phyloP scores from a whole-genome alignment of 2,888 invertebrate species.

The Rhingia campestris region DNA sequence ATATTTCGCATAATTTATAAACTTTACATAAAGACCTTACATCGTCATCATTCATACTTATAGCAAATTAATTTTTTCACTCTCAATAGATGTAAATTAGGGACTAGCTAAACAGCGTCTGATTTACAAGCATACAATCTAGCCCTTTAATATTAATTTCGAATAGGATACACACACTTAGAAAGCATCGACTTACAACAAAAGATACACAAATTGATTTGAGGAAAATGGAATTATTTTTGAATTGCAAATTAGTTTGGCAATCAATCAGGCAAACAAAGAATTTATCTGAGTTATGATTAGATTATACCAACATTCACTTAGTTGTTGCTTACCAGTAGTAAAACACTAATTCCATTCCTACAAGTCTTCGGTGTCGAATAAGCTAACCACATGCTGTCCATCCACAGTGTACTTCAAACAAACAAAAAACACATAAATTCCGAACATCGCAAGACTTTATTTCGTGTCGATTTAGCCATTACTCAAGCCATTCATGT shows the following conservation, averaged over 20 bases:
- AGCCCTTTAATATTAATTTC: too few species aligned
- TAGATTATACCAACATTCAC: conserved; percentile 27
- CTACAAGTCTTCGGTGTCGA: neutral
- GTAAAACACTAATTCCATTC: neutral
- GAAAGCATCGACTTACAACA: neutral
- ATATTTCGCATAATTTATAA: too few species aligned
- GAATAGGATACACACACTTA: too few species aligned
- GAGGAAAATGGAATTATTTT: conserved; percentile 13
- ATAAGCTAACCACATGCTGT: conserved; percentile 3
- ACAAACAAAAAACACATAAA: neutral
- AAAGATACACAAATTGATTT: conserved; percentile 21
- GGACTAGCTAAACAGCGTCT: too few species aligned
- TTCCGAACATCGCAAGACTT: conserved; percentile 26
- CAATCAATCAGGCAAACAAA: conserved; percentile 17
- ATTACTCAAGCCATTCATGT: conserved; percentile 46
- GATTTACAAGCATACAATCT: too few species aligned
- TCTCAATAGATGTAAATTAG: too few species aligned
- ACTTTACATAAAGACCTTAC: too few species aligned
- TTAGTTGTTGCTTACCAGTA: conserved; percentile 5
- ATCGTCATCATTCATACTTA: too few species aligned
- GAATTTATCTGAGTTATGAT: conserved; percentile 41
- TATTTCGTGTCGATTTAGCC: conserved; percentile 50
- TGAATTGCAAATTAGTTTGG: conserved; percentile 38
- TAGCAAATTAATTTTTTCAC: too few species aligned
- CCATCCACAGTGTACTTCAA: neutral